A percentile compares a stretch with the other conserved stretches of the same genome.
phyloP scores from a whole-genome alignment of 2,888 invertebrate genomes.

The Nasonovia ribisnigri region DNA sequence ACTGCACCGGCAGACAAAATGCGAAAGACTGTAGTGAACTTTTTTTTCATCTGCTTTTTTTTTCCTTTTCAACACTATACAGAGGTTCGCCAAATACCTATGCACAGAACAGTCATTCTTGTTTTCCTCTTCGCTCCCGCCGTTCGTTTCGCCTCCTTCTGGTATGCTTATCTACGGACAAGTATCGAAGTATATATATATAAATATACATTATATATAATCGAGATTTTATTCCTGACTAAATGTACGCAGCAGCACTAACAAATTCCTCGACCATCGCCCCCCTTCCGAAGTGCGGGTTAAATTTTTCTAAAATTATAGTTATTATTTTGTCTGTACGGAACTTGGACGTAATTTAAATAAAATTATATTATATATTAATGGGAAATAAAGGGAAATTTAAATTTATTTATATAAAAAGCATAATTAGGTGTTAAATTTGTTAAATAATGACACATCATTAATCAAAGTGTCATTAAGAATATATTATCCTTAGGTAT shows the following conservation, averaged over 20 bases:
- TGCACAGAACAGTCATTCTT: conserved; percentile 24
- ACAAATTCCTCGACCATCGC: neutral
- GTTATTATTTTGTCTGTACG: neutral
- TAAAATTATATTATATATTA: neutral
- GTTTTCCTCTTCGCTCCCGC: conserved; percentile 13
- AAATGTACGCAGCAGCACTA: conserved; percentile 28
- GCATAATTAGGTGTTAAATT: neutral
- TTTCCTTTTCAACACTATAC: conserved; percentile 6
- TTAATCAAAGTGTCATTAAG: neutral
- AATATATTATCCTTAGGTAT: neutral
- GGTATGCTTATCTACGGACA: conserved; percentile 38
- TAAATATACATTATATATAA: neutral
- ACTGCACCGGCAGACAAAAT: conserved; percentile 28
- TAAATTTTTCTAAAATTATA: neutral
- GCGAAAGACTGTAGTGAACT: conserved; percentile 9
- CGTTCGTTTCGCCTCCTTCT: conserved; percentile 19
- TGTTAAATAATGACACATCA: neutral
- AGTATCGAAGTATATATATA: conserved; percentile 33
- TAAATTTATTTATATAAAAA: neutral
- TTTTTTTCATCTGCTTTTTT: neutral
- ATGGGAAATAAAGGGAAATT: too few species aligned
- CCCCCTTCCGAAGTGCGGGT: neutral
- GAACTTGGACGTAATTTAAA: neutral
- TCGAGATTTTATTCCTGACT: conserved; percentile 43
- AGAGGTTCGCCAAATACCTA: conserved; percentile 42